A percentile compares a stretch with the other conserved stretches of the same genome.
Evolutionary conservation across 2,113 vertebrate genomes (phyloP).

Genomic region (Pteropus alecto): DNA sequence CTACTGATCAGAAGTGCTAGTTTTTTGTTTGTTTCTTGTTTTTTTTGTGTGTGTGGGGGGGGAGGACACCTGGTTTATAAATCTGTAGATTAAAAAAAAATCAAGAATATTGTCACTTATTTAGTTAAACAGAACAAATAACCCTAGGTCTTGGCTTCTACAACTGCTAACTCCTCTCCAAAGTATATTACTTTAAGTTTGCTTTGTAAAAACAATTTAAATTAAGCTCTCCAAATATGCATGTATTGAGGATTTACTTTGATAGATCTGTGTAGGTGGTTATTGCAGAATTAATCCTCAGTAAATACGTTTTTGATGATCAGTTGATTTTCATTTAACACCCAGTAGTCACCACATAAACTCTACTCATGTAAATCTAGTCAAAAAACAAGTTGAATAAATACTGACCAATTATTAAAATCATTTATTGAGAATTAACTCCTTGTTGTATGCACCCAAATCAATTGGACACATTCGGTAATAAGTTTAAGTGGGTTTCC

Average conservation of each 20-base stretch:
- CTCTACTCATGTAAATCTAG: conserved; percentile 67
- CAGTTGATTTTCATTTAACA: conserved; percentile 78
- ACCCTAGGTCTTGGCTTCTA: neutral
- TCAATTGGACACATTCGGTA: neutral
- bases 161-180: neutral
- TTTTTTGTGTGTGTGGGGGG: too few relatives aligned
- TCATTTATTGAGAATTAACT: conserved; percentile 20
- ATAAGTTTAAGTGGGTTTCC: neutral
- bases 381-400: conserved; percentile 72
- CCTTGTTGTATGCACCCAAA: neutral
- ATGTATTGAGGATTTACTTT: conserved; percentile 24
- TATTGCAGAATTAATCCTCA: conserved; percentile 78
- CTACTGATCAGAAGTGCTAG: neutral
- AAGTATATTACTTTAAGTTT: conserved; percentile 33
- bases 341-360: conserved; percentile 65
- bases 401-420: conserved; percentile 72
- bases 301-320: conserved; percentile 77
- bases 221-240: neutral
- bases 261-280: conserved; percentile 59
- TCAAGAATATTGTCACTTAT: neutral
- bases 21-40: neutral
- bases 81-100: neutral
- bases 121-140: neutral
- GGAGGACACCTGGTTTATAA: neutral
- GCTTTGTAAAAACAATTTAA: conserved; percentile 30